Evolutionary conservation across 2,113 vertebrate genomes (phyloP).

Genomic region (Pygoscelis antarcticus): DNA sequence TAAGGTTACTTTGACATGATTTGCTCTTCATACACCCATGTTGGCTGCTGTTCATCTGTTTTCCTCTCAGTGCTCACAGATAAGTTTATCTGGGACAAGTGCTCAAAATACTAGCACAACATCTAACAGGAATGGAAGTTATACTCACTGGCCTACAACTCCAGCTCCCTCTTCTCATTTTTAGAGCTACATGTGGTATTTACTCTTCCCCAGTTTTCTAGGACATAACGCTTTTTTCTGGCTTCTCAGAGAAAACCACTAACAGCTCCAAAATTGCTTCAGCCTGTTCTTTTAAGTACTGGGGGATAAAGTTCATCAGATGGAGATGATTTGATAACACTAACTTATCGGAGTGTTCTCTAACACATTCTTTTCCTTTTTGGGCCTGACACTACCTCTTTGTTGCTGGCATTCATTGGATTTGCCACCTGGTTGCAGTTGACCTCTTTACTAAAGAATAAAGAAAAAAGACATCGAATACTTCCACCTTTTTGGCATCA

Average conservation of each 20-base stretch:
- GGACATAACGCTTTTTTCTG: neutral
- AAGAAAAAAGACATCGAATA: neutral
- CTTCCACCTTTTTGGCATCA: neutral
- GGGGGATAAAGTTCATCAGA: neutral
- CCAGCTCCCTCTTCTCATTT: neutral
- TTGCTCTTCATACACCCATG: neutral
- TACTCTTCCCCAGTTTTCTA: neutral
- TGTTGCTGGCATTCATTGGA: neutral
- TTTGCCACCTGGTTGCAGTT: constrained; percentile 6
- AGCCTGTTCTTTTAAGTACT: neutral
- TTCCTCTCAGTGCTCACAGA: neutral
- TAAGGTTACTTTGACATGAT: neutral
- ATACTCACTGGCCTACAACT: neutral
- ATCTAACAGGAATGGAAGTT: neutral
- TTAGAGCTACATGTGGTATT: neutral
- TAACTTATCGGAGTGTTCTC: neutral
- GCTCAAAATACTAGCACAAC: neutral
- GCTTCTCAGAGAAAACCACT: constrained; percentile 3
- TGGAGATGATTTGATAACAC: neutral
- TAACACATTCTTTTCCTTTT: neutral
- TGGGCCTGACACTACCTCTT: neutral
- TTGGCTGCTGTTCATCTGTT: neutral
- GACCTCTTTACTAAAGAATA: neutral
- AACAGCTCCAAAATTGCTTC: constrained; percentile 30
- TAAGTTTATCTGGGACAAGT: neutral